A percentile compares a stretch with the other conserved stretches of the same genome.
phyloP scores from a whole-genome alignment of 2,797 vertebrate genomes.

The Anniella stebbinsi region DNA sequence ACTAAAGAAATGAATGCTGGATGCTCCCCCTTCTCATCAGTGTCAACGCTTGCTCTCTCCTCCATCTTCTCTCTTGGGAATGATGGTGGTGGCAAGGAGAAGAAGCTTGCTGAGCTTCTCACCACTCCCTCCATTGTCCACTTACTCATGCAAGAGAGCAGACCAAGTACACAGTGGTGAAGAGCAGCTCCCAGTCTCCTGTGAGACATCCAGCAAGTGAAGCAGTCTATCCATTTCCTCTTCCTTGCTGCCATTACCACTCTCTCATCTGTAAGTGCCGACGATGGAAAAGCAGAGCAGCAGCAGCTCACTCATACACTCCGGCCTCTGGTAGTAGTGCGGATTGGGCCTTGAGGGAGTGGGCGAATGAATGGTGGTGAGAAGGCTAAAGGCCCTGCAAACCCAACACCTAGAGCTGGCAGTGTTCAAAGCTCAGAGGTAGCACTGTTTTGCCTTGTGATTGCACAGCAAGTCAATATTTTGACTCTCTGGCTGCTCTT shows the following conservation, averaged over 20 bases:
- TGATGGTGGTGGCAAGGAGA: neutral
- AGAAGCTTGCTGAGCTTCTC: neutral
- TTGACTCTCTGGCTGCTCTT: slow-evolving; percentile 45
- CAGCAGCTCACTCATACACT: neutral
- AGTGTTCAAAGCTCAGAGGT: neutral
- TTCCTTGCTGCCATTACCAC: neutral
- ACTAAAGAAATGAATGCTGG: neutral
- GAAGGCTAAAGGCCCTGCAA: neutral
- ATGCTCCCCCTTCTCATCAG: too few species aligned
- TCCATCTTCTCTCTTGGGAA: neutral
- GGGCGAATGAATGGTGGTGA: too few species aligned
- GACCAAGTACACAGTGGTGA: neutral
- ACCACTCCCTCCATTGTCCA: neutral
- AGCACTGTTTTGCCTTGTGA: slow-evolving; percentile 37
- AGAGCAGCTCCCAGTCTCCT: neutral
- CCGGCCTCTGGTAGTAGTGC: neutral
- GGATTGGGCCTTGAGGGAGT: neutral
- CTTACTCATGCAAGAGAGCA: neutral
- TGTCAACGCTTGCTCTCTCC: neutral
- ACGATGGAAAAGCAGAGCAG: neutral
- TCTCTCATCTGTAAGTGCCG: neutral
- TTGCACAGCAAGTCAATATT: slow-evolving; percentile 20
- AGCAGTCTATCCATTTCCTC: neutral
- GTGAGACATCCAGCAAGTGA: neutral
- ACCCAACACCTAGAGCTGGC: neutral